phyloP scores from a whole-genome alignment of 2,113 vertebrate species.

The Phylloscopus trochiloides region DNA sequence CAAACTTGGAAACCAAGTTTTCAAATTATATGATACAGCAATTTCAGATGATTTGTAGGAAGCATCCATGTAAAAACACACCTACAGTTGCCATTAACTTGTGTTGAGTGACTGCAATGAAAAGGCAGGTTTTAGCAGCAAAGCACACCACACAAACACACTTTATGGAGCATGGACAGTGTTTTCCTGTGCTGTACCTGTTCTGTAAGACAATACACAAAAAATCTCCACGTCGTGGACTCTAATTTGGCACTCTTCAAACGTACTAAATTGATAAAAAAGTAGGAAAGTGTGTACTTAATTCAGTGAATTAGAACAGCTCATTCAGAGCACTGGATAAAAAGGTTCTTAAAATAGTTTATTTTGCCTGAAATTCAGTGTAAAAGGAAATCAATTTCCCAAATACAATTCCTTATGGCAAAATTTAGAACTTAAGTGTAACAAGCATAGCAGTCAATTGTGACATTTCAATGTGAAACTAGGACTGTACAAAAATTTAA shows the following conservation, averaged over 20 bases:
- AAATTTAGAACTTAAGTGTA: not conserved
- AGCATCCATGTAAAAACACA: not conserved
- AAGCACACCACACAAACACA: not conserved
- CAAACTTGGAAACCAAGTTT: not conserved
- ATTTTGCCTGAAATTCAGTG: slow-evolving; percentile 45
- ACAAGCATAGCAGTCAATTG: slow-evolving; percentile 37
- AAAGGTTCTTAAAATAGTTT: slow-evolving; percentile 52
- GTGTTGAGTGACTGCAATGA: not conserved
- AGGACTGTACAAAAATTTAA: slow-evolving; percentile 6
- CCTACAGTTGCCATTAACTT: not conserved
- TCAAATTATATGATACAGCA: not conserved
- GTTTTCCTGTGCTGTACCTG: not conserved
- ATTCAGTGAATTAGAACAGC: slow-evolving; percentile 62
- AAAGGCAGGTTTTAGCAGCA: not conserved
- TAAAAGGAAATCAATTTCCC: slow-evolving; percentile 14
- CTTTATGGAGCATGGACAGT: not conserved
- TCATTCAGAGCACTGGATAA: slow-evolving; percentile 45
- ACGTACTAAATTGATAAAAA: slow-evolving; percentile 41
- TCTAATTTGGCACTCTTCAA: slow-evolving; percentile 32
- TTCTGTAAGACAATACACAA: slow-evolving; percentile 34
- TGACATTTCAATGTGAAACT: slow-evolving; percentile 58
- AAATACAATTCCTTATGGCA: slow-evolving; percentile 13
- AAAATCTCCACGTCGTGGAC: not conserved
- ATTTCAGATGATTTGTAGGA: not conserved
- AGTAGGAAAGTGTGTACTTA: slow-evolving; percentile 66